Evolutionary conservation across 2,113 vertebrate genomes (phyloP).

Genomic region (Passerina amoena): DNA sequence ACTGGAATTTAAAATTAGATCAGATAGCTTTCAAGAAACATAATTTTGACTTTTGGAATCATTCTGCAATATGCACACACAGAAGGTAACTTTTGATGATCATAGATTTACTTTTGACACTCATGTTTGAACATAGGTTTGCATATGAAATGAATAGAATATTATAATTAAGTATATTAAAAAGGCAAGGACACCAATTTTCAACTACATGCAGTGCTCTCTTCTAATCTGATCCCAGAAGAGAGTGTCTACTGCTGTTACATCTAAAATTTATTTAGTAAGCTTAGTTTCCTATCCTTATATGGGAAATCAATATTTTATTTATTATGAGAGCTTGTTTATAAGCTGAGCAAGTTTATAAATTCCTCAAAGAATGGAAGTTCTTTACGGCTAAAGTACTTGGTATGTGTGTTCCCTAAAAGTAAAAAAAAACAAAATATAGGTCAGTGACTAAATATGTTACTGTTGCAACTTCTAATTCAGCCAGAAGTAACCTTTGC

Average conservation of each 20-base stretch:
- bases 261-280: not conserved
- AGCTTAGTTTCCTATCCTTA: not conserved
- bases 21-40: not conserved
- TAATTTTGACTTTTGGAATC: not conserved
- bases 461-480: not conserved
- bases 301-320: not conserved
- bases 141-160: not conserved
- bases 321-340: not conserved
- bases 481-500: not conserved
- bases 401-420: fast-evolving
- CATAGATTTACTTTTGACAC: not conserved
- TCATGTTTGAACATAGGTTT: not conserved
- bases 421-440: not conserved
- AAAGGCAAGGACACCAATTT: not conserved
- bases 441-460: not conserved
- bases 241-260: not conserved
- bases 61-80: not conserved
- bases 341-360: not conserved
- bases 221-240: not conserved
- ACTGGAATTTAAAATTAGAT: not conserved
- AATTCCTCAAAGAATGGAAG: not conserved
- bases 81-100: not conserved
- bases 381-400: not conserved
- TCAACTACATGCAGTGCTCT: not conserved
- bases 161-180: not conserved